Evolutionary conservation across 2,113 vertebrate genomes (phyloP).

Genomic region (Bos javanicus): DNA sequence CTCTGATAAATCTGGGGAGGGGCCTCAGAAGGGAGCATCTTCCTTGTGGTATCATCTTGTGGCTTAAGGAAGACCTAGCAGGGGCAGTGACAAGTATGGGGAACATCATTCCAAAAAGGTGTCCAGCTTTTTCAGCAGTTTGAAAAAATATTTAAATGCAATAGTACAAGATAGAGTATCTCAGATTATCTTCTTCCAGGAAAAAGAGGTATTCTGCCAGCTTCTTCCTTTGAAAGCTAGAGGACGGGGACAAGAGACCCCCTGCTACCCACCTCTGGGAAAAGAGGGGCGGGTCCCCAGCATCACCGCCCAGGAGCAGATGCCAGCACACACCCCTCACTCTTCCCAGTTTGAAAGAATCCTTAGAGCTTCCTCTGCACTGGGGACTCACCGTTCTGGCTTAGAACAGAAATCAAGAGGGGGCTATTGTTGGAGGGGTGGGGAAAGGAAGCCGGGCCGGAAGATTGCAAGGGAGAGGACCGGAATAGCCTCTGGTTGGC

Average conservation of each 20-base stretch:
- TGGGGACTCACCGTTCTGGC: constrained; percentile 63
- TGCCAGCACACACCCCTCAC: background rate
- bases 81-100: background rate
- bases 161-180: background rate
- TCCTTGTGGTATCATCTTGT: background rate
- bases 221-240: background rate
- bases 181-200: background rate
- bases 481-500: constrained; percentile 47
- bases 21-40: background rate
- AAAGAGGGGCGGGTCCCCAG: background rate
- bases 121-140: background rate
- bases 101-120: background rate
- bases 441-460: constrained; percentile 62
- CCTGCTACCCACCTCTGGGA: background rate
- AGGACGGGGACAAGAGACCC: background rate
- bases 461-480: constrained; percentile 63
- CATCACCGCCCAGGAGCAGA: background rate
- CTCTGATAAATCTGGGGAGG: background rate
- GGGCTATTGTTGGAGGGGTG: constrained; percentile 71
- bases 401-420: constrained; percentile 71
- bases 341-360: constrained; percentile 50
- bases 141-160: constrained; percentile 10
- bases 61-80: background rate
- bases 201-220: background rate
- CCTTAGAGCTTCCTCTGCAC: constrained; percentile 60